Base-by-base conservation (phyloP, 2,888 invertebrate genomes). In the Spialia ferax region DNA sequence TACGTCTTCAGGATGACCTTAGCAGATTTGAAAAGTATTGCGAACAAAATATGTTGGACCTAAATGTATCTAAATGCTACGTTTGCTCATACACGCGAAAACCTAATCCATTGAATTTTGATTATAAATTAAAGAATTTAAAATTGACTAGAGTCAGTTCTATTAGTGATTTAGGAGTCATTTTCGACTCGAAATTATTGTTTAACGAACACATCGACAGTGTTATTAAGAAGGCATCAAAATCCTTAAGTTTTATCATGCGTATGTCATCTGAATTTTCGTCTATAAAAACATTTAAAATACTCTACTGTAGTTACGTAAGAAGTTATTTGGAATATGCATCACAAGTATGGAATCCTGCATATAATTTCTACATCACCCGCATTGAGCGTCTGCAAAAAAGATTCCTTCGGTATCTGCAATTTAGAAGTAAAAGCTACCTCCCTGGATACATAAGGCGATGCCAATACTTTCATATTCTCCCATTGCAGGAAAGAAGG, bases 191-290 rank as follows among this genome's bases (percentile, higher is more conserved):
- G n/a, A 38, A 38, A 38, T n/a, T 38, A 38, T 38, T n/a, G 1
- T 38, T 38, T n/a, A 38, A 38, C 38, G 38, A 38, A 4, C 38
- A 38, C n/a, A 0, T 38, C 38, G 6, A 38, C n/a, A n/a, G n/a
- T 38, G n/a, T 38, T 38, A n/a, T 38, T 3, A 38, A n/a, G n/a
- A 38, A 38, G n/a, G 38, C 38, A 13, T n/a, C 38, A 38, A 38
- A 38, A n/a, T 38, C 38, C 38, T 38, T 38, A 38, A 38, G n/a
- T 38, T 38, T 38, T 38, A 38, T 38, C n/a, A n/a, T 38, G n/a
- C 38, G 38, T 11, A 38, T 38, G 38, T 38, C 38, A 38, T 38
- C 38, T 38, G 38, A 38, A n/a, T 38, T 38, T 38, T n/a, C 38
- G 3, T 38, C 38, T 2, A 5, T 38, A 0, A 38, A 38, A 38